Evolutionary conservation across 2,113 vertebrate genomes (phyloP).

Genomic region (Bagarius yarrelli): DNA sequence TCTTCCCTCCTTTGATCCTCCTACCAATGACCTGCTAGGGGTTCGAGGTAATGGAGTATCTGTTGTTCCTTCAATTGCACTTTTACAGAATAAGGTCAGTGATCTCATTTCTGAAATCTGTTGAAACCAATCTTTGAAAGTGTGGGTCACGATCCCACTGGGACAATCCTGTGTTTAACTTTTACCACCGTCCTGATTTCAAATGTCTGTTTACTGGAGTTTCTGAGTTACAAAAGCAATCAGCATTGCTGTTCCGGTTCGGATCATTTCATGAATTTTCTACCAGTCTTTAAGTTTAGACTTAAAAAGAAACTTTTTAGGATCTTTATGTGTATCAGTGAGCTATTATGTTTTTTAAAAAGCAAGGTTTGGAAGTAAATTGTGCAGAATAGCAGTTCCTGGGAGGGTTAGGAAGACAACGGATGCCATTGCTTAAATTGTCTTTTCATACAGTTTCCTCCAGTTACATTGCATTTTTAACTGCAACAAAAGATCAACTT

Average conservation of each 20-base stretch:
- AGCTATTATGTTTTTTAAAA: neutral
- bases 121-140: neutral
- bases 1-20: neutral
- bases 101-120: slow-evolving; percentile 7
- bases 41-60: neutral
- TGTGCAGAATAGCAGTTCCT: neutral
- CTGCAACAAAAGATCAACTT: neutral
- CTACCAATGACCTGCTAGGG: neutral
- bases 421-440: neutral
- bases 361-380: neutral
- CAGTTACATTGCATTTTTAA: neutral
- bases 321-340: neutral
- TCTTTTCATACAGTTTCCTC: neutral
- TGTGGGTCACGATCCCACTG: neutral
- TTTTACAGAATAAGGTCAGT: neutral
- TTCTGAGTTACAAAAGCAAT: neutral
- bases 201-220: neutral
- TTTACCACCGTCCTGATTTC: neutral
- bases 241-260: neutral
- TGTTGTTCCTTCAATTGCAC: neutral
- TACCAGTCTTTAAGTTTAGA: neutral
- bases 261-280: too few species aligned
- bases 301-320: neutral
- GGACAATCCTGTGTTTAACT: neutral
- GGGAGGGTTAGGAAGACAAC: neutral